A percentile compares a stretch with the other conserved stretches of the same genome.
Evolutionary conservation across 2,113 vertebrate species (phyloP).

Genomic region (Myotis yumanensis): DNA sequence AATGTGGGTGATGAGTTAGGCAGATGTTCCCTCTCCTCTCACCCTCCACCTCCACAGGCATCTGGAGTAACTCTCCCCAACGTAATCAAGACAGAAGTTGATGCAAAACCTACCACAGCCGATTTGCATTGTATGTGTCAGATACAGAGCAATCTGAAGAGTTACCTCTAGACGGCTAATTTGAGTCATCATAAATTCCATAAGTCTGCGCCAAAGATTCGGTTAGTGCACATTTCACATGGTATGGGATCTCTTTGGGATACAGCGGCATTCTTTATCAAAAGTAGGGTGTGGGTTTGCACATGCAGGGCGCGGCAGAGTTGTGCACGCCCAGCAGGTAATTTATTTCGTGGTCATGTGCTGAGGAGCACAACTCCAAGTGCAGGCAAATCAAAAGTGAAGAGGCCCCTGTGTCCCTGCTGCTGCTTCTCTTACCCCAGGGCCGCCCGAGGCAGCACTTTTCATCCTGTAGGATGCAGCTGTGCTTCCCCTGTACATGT

Average conservation of each 20-base stretch:
- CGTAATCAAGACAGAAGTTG: not conserved
- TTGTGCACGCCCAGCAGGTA: not conserved
- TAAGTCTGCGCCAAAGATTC: not conserved
- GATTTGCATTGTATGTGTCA: not conserved
- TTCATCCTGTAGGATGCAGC: constrained; percentile 20
- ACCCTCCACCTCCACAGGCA: not conserved
- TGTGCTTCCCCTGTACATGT: not conserved
- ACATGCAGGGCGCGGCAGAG: not conserved
- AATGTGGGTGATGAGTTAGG: not conserved
- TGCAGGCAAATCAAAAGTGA: constrained; percentile 40
- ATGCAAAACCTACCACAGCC: not conserved
- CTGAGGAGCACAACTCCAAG: not conserved
- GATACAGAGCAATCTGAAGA: not conserved
- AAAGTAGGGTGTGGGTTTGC: not conserved
- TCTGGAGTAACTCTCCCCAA: not conserved
- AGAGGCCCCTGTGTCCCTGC: not conserved
- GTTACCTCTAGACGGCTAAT: not conserved
- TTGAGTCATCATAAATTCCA: not conserved
- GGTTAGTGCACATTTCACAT: not conserved
- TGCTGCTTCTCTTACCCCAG: constrained; percentile 56
- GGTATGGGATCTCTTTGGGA: not conserved
- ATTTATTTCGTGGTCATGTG: constrained; percentile 15
- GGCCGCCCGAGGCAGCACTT: constrained; percentile 58
- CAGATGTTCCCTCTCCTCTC: not conserved
- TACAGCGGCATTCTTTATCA: not conserved